phyloP scores from a whole-genome alignment of 1,140 invertebrate genomes.

The Apolygus lucorum region DNA sequence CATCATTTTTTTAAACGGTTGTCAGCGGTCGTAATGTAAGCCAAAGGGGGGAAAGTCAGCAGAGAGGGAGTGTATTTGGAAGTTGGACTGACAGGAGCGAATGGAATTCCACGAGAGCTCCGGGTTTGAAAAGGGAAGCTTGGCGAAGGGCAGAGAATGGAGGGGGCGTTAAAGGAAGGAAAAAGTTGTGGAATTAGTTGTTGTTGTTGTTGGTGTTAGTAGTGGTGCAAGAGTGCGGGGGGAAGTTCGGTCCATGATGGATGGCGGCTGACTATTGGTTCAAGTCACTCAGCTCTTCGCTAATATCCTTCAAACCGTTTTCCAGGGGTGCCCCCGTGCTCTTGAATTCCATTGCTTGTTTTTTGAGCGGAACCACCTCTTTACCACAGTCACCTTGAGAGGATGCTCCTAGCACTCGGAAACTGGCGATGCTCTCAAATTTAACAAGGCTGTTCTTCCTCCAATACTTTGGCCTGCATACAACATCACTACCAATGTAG shows the following conservation, averaged over 20 bases:
- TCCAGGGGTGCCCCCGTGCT: background rate
- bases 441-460: too few species aligned
- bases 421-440: too few species aligned
- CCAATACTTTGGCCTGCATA: too few species aligned
- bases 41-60: background rate
- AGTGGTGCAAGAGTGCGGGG: background rate
- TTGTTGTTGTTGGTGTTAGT: background rate
- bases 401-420: too few species aligned
- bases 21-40: slow-evolving; percentile 12
- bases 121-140: background rate
- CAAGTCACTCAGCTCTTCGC: background rate
- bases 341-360: too few species aligned
- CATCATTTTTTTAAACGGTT: slow-evolving; percentile 17
- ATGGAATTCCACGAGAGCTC: slow-evolving; percentile 12
- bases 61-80: slow-evolving; percentile 5
- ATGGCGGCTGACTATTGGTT: slow-evolving; percentile 12
- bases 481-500: too few species aligned
- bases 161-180: background rate
- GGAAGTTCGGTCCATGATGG: background rate
- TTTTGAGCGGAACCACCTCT: too few species aligned
- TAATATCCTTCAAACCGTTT: slow-evolving; percentile 14
- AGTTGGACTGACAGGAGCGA: slow-evolving; percentile 8
- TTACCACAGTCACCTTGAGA: too few species aligned
- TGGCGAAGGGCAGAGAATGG: background rate
- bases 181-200: slow-evolving; percentile 15